phyloP scores from a whole-genome alignment of 2,888 invertebrate genomes.

The Dynastes grantii region DNA sequence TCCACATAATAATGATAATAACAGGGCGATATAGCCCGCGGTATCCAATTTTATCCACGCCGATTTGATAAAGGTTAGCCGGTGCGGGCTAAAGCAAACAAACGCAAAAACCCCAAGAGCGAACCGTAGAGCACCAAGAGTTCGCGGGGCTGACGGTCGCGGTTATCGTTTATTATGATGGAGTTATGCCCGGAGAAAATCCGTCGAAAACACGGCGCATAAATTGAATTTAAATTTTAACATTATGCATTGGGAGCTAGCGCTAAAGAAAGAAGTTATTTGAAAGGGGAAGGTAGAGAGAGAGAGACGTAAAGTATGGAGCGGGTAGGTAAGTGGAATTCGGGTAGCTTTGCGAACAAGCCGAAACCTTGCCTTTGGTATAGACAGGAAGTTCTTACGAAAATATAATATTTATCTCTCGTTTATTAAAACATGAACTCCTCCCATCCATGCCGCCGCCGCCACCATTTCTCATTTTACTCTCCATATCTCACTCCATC shows the following conservation, averaged over 20 bases:
- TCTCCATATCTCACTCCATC: not conserved
- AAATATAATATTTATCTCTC: constrained; percentile 27
- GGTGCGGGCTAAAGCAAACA: not conserved
- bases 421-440: constrained; percentile 26
- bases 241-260: not conserved
- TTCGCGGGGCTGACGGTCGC: not conserved
- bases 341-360: not conserved
- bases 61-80: too few relatives aligned
- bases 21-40: too few relatives aligned
- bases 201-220: constrained; percentile 4
- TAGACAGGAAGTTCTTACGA: constrained; percentile 30
- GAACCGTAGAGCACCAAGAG: not conserved
- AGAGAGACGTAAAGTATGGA: too few relatives aligned
- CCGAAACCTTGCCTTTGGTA: not conserved
- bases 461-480: too few relatives aligned
- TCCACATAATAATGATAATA: too few relatives aligned
- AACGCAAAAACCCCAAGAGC: not conserved
- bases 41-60: too few relatives aligned
- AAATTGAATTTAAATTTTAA: constrained; percentile 43
- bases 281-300: too few relatives aligned
- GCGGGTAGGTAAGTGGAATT: not conserved
- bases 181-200: not conserved
- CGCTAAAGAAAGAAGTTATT: too few relatives aligned
- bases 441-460: too few relatives aligned
- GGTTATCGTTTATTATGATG: constrained; percentile 9